Evolutionary conservation across 2,113 vertebrate species (phyloP), one percentile per base, ranked within the genome.

Genomic region (Istiophorus platypterus): DNA sequence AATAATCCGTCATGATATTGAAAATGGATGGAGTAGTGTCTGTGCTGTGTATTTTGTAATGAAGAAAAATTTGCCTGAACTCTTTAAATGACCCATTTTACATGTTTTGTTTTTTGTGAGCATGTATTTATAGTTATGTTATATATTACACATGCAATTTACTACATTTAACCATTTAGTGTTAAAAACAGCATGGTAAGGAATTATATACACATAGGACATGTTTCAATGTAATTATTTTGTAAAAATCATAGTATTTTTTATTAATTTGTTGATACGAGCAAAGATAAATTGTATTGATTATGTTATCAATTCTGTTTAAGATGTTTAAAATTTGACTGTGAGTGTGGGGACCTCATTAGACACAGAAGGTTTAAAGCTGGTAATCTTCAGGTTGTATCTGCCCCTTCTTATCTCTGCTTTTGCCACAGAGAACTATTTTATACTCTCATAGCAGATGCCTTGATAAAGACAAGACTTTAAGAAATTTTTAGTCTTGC

Each of bases 51-150:
- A 47, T 42, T 70, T 64, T 45, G 4, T 17, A 58, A 39, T 39
- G 37, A 39, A 9, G 37, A 9, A 47, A 39, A 70, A 42, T 63
- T 59, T 61, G 22, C 6, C 31, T n/a, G 2, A 52, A 47, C 18
- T 78, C 39, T 84, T 52, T 78, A 82, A 75, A 86, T 74, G 0
- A 63, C 13, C 24, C 1, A 13, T 56, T 77, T 81, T 24, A 17
- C n/a, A 58, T 85, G 39, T 70, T 72, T 76, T 62, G 34, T 5
- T 7, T 17, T 69, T 64, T 31, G n/a, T 81, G 39, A 81, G 49
- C 51, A 66, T 72, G 76, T 91, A 88, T 90, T 89, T 89, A 88
- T 86, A 41, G 65, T 75, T 42, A 47, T 67, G 20, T 37, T 75
- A 11, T 61, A 67, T 66, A 39, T 74, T 51, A 18, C 75, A 24